Evolutionary conservation across 30 jellyfish, hydroid and myxozoan species (phyloP).

Genomic region (Chrysaora quinquecirrha): DNA sequence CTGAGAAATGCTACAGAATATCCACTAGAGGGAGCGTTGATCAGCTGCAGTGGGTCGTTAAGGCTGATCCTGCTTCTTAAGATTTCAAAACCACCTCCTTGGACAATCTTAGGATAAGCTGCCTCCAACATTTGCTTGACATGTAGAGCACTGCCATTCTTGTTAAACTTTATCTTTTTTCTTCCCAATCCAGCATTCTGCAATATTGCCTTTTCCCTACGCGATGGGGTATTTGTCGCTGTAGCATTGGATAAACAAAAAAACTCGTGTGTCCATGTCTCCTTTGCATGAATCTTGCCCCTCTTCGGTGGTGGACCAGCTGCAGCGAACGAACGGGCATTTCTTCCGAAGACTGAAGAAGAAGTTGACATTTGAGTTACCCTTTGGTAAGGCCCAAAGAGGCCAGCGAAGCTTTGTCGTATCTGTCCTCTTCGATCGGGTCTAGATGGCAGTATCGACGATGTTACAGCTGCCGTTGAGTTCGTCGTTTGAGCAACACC

Average conservation of each 20-base stretch:
- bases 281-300: neutral
- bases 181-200: conserved; percentile 23
- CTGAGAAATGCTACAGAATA: conserved; percentile 10
- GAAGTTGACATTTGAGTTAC: too few species aligned
- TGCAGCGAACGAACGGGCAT: too few species aligned
- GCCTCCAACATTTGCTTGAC: neutral
- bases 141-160: conserved; percentile 7
- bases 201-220: neutral
- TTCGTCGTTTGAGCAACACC: too few species aligned
- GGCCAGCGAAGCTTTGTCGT: too few species aligned
- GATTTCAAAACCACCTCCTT: conserved; percentile 13
- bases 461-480: too few species aligned
- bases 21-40: conserved; percentile 10
- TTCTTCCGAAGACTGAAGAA: too few species aligned
- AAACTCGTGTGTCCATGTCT: conserved; percentile 20
- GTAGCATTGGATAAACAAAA: neutral
- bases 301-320: too few species aligned
- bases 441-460: too few species aligned
- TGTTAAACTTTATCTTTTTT: neutral
- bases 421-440: too few species aligned
- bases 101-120: neutral
- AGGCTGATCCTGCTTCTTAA: neutral
- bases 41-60: neutral
- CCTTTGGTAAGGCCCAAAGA: too few species aligned
- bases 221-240: neutral